Conservation (phyloP, 2,888 invertebrate species). For the Leucophenga montana region DNA sequence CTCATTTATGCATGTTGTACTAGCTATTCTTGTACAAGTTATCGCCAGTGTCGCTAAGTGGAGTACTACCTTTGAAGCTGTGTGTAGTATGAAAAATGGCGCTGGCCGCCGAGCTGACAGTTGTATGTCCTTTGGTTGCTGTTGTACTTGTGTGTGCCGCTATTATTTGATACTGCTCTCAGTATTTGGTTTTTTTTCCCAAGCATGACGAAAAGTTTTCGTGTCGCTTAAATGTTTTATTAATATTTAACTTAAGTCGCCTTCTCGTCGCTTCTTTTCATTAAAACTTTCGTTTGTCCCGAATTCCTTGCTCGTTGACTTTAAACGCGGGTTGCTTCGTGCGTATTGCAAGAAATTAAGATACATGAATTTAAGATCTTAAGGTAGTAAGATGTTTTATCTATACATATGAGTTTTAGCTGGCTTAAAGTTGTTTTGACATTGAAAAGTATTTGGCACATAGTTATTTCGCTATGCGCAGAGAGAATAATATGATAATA, state of each 20-base stretch:
- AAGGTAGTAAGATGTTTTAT: too few species aligned
- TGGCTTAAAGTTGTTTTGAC: too few species aligned
- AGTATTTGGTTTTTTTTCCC: too few species aligned
- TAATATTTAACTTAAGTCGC: conserved; percentile 13
- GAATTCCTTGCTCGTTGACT: background rate
- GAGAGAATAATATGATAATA: too few species aligned
- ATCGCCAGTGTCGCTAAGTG: conserved; percentile 41
- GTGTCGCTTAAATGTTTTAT: conserved; percentile 15
- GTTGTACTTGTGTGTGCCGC: too few species aligned
- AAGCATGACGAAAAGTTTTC: conserved; percentile 12
- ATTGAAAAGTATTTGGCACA: too few species aligned
- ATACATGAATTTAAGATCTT: background rate
- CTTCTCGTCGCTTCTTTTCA: background rate
- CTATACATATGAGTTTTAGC: too few species aligned
- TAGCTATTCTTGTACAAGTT: conserved; percentile 59
- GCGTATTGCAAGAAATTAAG: background rate
- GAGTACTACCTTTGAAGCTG: conserved; percentile 37
- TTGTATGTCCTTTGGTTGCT: conserved; percentile 7
- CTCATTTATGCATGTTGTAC: conserved; percentile 53
- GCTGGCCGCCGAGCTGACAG: conserved; percentile 37
- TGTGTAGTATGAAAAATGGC: conserved; percentile 38
- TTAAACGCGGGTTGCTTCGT: background rate
- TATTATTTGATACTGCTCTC: too few species aligned
- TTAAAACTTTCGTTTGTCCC: too few species aligned
- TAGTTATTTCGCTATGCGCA: too few species aligned